Conservation (phyloP, 1,140 invertebrate genomes). For the Andrena cerasifolii region DNA sequence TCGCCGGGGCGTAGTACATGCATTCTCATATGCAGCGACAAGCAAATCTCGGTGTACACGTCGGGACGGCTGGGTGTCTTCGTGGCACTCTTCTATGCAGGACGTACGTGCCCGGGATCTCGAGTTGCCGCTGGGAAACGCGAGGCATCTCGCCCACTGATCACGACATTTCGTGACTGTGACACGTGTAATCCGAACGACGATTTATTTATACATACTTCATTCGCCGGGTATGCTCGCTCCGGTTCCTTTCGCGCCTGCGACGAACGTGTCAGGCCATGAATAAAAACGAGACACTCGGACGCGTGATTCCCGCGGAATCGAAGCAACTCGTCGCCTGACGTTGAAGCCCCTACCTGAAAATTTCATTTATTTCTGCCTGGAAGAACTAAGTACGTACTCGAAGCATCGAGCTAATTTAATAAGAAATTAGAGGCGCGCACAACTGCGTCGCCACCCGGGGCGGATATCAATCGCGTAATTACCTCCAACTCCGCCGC, state of each 20-base stretch:
- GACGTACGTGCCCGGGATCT: conserved; percentile 42
- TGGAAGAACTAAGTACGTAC: too few species aligned
- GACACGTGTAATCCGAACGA: conserved; percentile 49
- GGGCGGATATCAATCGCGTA: too few species aligned
- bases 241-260: conserved; percentile 4
- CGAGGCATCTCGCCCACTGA: conserved; percentile 23
- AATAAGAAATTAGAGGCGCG: neutral
- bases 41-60: conserved; percentile 41
- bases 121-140: neutral
- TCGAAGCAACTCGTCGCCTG: neutral
- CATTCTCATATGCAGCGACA: conserved; percentile 45
- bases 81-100: neutral
- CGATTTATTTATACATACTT: conserved; percentile 51
- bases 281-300: conserved; percentile 49
- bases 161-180: conserved; percentile 37
- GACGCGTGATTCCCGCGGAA: conserved; percentile 12
- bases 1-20: conserved; percentile 20
- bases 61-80: neutral
- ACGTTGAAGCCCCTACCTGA: neutral
- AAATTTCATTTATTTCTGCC: too few species aligned
- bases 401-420: neutral
- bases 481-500: too few species aligned
- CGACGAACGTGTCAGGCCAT: conserved; percentile 15
- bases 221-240: neutral
- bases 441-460: too few species aligned